Base-by-base conservation (phyloP, 2,888 invertebrate genomes). In the Drosophila lacicola region DNA sequence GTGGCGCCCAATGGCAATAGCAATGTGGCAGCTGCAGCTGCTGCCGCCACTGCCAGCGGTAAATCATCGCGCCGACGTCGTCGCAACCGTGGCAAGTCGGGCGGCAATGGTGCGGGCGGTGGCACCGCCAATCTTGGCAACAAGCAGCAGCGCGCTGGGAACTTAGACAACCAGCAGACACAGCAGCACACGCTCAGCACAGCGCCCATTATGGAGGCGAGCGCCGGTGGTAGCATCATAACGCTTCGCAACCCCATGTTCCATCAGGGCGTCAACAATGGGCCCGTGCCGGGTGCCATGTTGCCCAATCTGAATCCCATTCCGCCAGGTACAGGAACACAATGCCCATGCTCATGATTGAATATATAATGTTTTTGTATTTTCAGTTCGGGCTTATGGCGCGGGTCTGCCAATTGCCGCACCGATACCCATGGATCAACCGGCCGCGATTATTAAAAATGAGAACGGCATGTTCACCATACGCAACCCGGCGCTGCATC, bases 381-480 rank as follows among this genome's bases (percentile, higher is more conserved):
- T 65, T 36, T 29, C 58, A 89, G 91, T 83, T 64, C 85, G 88
- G 2, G 46, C 76, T 21, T 74, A 69, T 57, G 80, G 88, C 29
- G 70, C 69, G 8, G 74, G 71, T 13, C 47, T 88, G 36, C 86
- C 91, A 11, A 55, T 89, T 13, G 68, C 77, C 2, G 83, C 90
- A n/a, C 70, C 90, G 21, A 75, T 91, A 58, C 81, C 90, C 25
- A 92, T 92, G 82, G 92, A 93, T 70, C 94, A 94, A 61, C 95
- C 95, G 54, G 95, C 95, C 3, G 94, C 95, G 4, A 95, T 95
- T 71, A 95, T 95, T 80, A 95, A 95, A 80, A 95, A 95, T 74
- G 95, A 95, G 70, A 95, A 95, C 84, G 96, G 96, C 10, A 97
- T 97, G 96, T 97, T 96, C 67, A 97, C 97, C 0, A 97, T 97